Conservation (phyloP, 2,888 invertebrate species). For the Machimus rusticus region DNA sequence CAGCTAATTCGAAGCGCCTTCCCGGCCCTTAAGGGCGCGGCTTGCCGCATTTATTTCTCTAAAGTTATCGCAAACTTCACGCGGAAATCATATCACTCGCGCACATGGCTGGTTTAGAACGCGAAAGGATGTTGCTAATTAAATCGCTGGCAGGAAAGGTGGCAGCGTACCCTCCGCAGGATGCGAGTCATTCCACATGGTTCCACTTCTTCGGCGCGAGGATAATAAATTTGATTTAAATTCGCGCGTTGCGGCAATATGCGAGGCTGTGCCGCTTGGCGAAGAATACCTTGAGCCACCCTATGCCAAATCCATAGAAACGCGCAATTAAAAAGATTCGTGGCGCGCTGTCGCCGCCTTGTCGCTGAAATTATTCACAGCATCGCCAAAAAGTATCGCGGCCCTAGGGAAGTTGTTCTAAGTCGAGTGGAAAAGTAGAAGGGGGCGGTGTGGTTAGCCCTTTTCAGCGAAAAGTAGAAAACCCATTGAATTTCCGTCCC, state of each 20-base stretch:
- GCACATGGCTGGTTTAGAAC: not conserved
- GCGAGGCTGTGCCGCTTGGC: not conserved
- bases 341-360: not conserved
- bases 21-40: not conserved
- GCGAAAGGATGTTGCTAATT: conserved; percentile 18
- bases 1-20: not conserved
- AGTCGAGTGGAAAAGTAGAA: not conserved
- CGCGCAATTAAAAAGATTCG: not conserved
- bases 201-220: not conserved
- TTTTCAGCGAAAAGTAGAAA: not conserved
- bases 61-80: conserved; percentile 1
- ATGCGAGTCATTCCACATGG: not conserved
- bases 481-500: not conserved
- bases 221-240: conserved; percentile 18
- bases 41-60: not conserved
- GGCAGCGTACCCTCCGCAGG: not conserved
- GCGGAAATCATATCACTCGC: not conserved
- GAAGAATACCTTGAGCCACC: not conserved
- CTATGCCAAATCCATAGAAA: not conserved
- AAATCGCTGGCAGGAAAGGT: not conserved
- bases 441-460: not conserved
- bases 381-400: not conserved
- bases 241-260: not conserved
- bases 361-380: not conserved
- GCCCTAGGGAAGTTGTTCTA: not conserved